Conservation (phyloP, 2,113 vertebrate species). For the Spermophilus dauricus region DNA sequence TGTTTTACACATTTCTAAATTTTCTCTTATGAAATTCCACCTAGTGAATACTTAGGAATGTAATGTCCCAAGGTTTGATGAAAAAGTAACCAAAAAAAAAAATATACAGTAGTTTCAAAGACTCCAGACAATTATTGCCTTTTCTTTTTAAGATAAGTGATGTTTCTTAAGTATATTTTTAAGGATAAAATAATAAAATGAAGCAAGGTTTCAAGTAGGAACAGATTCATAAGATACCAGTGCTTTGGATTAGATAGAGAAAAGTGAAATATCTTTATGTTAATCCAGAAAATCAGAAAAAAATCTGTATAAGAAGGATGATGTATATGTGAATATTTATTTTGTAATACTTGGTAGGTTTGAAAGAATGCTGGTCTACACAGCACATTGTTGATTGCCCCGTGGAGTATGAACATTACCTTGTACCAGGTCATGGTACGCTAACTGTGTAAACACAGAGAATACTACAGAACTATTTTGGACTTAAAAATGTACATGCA, state of each 20-base stretch:
- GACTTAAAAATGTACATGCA: neutral
- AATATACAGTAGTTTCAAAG: neutral
- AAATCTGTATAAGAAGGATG: neutral
- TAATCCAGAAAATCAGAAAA: constrained; percentile 11
- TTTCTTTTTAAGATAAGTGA: constrained; percentile 18
- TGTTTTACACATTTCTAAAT: neutral
- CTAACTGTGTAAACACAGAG: neutral
- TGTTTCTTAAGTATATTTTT: constrained; percentile 36
- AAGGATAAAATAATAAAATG: neutral
- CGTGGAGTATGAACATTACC: neutral
- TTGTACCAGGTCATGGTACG: neutral
- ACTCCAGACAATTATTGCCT: neutral
- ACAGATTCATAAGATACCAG: neutral
- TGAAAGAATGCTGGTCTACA: neutral
- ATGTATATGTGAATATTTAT: neutral
- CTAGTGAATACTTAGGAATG: neutral
- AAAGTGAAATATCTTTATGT: neutral
- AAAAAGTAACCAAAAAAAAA: constrained; percentile 32
- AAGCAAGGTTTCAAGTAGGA: neutral
- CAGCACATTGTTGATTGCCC: neutral
- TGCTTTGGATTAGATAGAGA: neutral
- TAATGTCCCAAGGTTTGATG: neutral
- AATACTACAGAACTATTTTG: neutral
- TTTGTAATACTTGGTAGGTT: neutral
- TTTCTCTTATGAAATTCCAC: neutral